Conservation (phyloP, 2,797 vertebrate genomes). For the Yasuhikotakia modesta region DNA sequence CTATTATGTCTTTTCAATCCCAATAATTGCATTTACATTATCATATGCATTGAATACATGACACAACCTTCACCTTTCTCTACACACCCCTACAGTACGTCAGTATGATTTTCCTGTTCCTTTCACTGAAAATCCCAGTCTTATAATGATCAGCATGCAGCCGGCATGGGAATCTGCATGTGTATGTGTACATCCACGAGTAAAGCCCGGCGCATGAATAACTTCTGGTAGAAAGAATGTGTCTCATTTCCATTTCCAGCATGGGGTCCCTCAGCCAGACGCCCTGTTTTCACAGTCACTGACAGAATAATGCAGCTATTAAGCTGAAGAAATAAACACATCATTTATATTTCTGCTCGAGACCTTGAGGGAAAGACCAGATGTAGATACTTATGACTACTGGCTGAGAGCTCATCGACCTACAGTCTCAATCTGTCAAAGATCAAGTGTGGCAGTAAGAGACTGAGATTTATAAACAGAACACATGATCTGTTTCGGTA, state of each 20-base stretch:
- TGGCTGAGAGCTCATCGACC: constrained; percentile 57
- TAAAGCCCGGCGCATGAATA: constrained; percentile 50
- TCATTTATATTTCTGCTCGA: constrained; percentile 64
- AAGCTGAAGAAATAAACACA: constrained; percentile 74
- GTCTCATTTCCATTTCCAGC: constrained; percentile 72
- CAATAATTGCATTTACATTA: neutral
- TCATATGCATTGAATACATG: neutral
- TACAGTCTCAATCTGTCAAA: constrained; percentile 69
- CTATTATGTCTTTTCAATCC: neutral
- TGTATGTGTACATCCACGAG: constrained; percentile 33
- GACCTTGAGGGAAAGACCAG: constrained; percentile 56
- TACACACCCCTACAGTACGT: neutral
- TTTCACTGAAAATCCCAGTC: constrained; percentile 1
- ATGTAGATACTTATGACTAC: constrained; percentile 63
- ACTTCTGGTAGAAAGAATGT: constrained; percentile 56
- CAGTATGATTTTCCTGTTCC: neutral
- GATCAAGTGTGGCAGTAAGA: constrained; percentile 23
- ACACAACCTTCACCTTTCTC: neutral
- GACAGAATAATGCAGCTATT: constrained; percentile 66
- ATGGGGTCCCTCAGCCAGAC: constrained; percentile 53
- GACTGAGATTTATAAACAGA: neutral
- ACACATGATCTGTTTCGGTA: neutral
- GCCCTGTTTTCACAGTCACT: constrained; percentile 51
- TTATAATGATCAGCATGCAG: constrained; percentile 12
- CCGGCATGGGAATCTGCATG: constrained; percentile 12